Base-by-base conservation (phyloP, 2,113 vertebrate genomes). In the Rousettus leschenaultii region DNA sequence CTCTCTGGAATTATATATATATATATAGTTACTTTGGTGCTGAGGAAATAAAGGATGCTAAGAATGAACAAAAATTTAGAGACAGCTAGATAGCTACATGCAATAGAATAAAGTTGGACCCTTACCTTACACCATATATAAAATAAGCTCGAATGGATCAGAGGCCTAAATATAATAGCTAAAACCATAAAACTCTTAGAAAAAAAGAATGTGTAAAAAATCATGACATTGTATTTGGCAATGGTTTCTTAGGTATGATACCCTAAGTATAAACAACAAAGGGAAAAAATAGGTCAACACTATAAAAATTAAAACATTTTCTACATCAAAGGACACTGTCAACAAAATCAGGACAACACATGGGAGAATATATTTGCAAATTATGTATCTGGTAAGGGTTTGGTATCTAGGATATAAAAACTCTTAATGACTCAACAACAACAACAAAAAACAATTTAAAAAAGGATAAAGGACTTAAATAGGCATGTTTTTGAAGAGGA, bases 11-110 rank as follows among this genome's bases (percentile, higher is more conserved):
- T 92, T 92, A 43, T 43, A 43, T 45, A 45, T n/a, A 45, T n/a
- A n/a, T 73, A 26, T 89, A 45, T 45, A 70, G 51, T 48, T 95
- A 78, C 16, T 70, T 83, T 35, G 28, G 59, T 89, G 40, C 48
- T 66, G 30, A 93, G 19, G 51, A 90, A 68, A 59, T 89, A 89
- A 95, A 96, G 15, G 11, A 40, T 91, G 21, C 38, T 86, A 82
- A 35, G 14, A 97, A 53, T 78, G 35, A 84, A 63, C 21, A 86
- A 79, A 89, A 12, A 91, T 53, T 57, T 88, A 92, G 48, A 28
- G 26, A 61, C 59, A 94, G 61, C 30, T 92, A 77, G 92, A 30
- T 88, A 65, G 63, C 24, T 22, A 16, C 38, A 51, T 87, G 48
- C 61, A 87, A 90, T 92, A 77, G 28, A 70, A 38, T 43, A 21